Evolutionary conservation across 2,797 vertebrate species (phyloP), one percentile per base, ranked within the genome.

Genomic region (Tiaroga cobitis): DNA sequence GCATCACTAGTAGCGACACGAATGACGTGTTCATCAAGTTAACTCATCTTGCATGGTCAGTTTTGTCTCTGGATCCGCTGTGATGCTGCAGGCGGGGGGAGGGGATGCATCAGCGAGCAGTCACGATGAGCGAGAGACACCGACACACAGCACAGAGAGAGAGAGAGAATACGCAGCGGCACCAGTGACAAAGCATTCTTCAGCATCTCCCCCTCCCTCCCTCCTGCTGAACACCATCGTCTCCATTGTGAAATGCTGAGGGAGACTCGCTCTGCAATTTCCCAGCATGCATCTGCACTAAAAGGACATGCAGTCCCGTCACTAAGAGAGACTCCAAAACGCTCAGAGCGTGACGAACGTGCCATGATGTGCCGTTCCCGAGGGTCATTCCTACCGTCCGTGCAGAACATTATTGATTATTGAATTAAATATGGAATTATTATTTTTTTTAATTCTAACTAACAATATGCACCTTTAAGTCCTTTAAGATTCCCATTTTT

Each of bases 141-240:
- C 73, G 88, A 88, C 76, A 88, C 78, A 84, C 2, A 78, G 15
- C 13, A 68, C 32, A 59, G 68, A 15, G 75, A 11, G 37, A 61
- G 78, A 89, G 75, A 0, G 84, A 87, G 89, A 85, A 85, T 87
- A 92, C 89, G 91, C 92, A 68, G 92, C 90, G 88, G 89, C 85
- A 90, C 86, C 90, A 90, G 92, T 95, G 94, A 95, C 93, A 94
- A 93, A 95, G 95, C 92, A 92, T 89, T 94, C 89, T 93, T 87
- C 65, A 92, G 78, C 85, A 61, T 56, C 34, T 51, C 37, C 34
- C 56, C 70, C 80, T 51, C 26, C 61, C 65, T 37, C 59, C 70
- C 21, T 79, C n/a, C n/a, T n/a, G n/a, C n/a, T 3, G 1, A 13
- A n/a, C 61, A 61, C 59, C 61, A 3, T 73, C 61, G 63, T 26